Evolutionary conservation across 2,888 invertebrate species (phyloP), one percentile per base, ranked within the genome.

Genomic region (Sylvicola cinctus): DNA sequence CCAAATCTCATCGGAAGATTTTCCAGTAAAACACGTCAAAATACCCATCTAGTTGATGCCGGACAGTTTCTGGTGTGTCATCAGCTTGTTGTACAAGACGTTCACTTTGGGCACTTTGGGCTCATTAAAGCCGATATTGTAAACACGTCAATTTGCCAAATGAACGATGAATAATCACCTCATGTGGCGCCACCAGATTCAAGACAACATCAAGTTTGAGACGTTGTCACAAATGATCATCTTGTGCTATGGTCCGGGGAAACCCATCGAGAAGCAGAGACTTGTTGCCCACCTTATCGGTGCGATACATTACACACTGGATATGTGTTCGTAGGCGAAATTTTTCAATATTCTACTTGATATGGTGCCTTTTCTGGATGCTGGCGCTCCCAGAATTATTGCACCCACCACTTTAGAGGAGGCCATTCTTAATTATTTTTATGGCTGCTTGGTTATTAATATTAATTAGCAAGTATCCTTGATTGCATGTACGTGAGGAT

Each of bases 281-380:
- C 38, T 62, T 62, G 29, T 62, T 54, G 12, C 54, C 56, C 5
- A 71, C 58, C 46, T 65, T 63, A 29, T 65, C 61, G 26, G 95
- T 63, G 55, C 90, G 85, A 31, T 68, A 61, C 34, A 70, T 54
- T 53, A 95, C 79, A 45, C 91, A 71, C 85, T 87, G 4, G 93
- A 83, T 33, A 95, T 66, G 60, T 95, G 90, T 44, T 70, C 67
- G 45, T 93, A 64, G 41, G 70, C 70, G 53, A 91, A 95, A 47
- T 75, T 76, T 44, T 77, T 72, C 3, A 88, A 74, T 45, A 95
- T 90, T 43, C 90, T 66, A n/a, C 75, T 69, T 0, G 93, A 87
- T 49, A 95, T 84, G 4, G 95, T 95, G 8, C 85, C 85, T 53
- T 85, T 85, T 15, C 93, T 93, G 3, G 90, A 90, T 6, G 84